These are phyloP conservation scores for Epinotia brunnichana DNA, from an alignment of 2,888 invertebrate genomes.

Conservation along the genomic window DNA sequence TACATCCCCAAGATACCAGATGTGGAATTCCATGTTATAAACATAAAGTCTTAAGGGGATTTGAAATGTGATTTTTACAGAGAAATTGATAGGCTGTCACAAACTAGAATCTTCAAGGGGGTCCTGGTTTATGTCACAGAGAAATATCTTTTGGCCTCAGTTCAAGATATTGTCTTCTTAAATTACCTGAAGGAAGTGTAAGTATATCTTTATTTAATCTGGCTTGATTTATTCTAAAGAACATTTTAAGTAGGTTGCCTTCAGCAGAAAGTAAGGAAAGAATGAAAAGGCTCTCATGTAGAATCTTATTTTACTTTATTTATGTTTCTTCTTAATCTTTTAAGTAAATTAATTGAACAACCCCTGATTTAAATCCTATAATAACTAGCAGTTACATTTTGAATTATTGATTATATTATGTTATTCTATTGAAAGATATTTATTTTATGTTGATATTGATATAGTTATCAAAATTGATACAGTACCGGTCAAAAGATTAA, in stretches of 20 bases:
- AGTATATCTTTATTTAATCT: slow-evolving; percentile 59
- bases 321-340: not conserved
- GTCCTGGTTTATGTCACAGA: slow-evolving; percentile 75
- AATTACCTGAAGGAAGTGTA: slow-evolving; percentile 71
- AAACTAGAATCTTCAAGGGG: slow-evolving; percentile 68
- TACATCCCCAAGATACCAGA: slow-evolving; percentile 72
- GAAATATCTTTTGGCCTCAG: slow-evolving; percentile 68
- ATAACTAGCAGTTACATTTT: not conserved
- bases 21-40: slow-evolving; percentile 69
- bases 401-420: not conserved
- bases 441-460: not conserved
- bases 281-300: not conserved
- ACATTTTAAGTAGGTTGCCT: too few relatives aligned
- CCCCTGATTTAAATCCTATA: not conserved
- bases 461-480: not conserved
- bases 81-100: slow-evolving; percentile 59
- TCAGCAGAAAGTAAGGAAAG: too few relatives aligned
- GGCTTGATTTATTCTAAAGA: too few relatives aligned
- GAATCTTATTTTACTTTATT: not conserved
- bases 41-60: slow-evolving; percentile 58
- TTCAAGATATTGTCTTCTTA: slow-evolving; percentile 71
- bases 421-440: not conserved
- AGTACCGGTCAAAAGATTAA: too few relatives aligned
- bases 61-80: slow-evolving; percentile 61
- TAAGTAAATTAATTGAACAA: too few relatives aligned